A percentile compares a stretch with the other conserved stretches of the same genome.
These are phyloP conservation scores for Botia kubotai DNA, from an alignment of 2,797 vertebrate genomes.

Conservation along the genomic window DNA sequence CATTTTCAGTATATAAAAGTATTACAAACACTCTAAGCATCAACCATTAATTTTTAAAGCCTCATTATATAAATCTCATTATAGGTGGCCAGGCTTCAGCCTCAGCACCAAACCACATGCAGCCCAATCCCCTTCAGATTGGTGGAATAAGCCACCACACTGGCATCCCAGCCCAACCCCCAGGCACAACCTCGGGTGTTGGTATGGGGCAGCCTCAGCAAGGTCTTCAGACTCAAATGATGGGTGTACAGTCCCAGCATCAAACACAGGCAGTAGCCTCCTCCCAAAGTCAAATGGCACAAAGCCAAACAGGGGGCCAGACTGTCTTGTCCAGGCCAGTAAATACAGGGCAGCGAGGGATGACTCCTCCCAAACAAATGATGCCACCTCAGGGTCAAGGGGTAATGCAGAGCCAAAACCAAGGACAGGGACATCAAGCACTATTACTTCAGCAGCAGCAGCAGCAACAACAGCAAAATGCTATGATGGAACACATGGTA, in stretches of 20 bases:
- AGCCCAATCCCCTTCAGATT: slow-evolving; percentile 87
- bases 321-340: slow-evolving; percentile 92
- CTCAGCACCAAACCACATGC: slow-evolving; percentile 89
- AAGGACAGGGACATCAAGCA: slow-evolving; percentile 90
- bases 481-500: slow-evolving; percentile 98
- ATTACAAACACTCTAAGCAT: neutral
- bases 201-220: slow-evolving; percentile 89
- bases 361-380: slow-evolving; percentile 98
- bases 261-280: slow-evolving; percentile 93
- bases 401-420: slow-evolving; percentile 93
- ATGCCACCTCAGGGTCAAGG: slow-evolving; percentile 94
- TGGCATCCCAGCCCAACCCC: slow-evolving; percentile 85
- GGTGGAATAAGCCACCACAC: slow-evolving; percentile 91
- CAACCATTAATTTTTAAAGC: neutral
- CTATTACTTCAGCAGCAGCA: slow-evolving; percentile 85
- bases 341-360: slow-evolving; percentile 89
- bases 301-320: slow-evolving; percentile 91
- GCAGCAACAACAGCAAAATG: slow-evolving; percentile 76
- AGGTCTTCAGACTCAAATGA: slow-evolving; percentile 91
- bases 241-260: slow-evolving; percentile 90
- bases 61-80: slow-evolving; percentile 39
- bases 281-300: slow-evolving; percentile 95
- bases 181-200: slow-evolving; percentile 82
- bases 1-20: neutral
- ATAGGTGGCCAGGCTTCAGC: slow-evolving; percentile 87